These are phyloP conservation scores for Oscheius sp. DNA, from an alignment of 2,888 invertebrate species.

Conservation along the genomic window DNA sequence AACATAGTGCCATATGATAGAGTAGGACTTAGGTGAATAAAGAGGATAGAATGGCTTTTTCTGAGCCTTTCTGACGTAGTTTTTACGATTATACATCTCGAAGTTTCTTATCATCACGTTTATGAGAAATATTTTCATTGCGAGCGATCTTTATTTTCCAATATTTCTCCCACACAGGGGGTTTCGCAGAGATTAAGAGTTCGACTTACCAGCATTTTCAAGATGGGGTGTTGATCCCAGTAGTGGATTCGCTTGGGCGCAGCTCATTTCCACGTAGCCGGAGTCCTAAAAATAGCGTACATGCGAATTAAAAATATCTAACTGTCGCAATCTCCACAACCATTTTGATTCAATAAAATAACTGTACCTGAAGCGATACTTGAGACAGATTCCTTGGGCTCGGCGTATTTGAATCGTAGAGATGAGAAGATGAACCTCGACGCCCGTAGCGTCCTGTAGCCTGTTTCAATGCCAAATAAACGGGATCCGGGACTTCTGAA, in stretches of 20 bases:
- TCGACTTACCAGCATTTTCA: conserved; percentile 55
- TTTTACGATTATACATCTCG: too few species aligned
- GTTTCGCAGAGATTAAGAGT: too few species aligned
- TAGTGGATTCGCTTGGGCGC: conserved; percentile 46
- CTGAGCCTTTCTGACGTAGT: too few species aligned
- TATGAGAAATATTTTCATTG: too few species aligned
- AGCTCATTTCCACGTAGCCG: conserved; percentile 62
- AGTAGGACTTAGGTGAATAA: too few species aligned
- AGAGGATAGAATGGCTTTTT: too few species aligned
- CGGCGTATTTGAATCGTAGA: conserved; percentile 66
- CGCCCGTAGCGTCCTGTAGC: conserved; percentile 65
- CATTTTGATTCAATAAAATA: neutral
- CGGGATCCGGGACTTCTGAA: conserved; percentile 54
- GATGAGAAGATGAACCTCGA: conserved; percentile 58
- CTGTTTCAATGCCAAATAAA: conserved; percentile 68
- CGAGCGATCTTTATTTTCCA: too few species aligned
- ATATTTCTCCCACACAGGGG: too few species aligned
- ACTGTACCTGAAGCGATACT: conserved; percentile 61
- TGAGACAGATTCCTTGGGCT: conserved; percentile 68
- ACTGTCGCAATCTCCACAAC: too few species aligned
- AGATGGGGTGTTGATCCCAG: conserved; percentile 68
- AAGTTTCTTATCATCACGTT: too few species aligned
- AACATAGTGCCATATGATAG: too few species aligned
- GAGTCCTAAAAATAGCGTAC: conserved; percentile 55
- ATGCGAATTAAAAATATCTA: too few species aligned